phyloP scores from a whole-genome alignment of 2,797 vertebrate genomes.

The Morelia viridis region DNA sequence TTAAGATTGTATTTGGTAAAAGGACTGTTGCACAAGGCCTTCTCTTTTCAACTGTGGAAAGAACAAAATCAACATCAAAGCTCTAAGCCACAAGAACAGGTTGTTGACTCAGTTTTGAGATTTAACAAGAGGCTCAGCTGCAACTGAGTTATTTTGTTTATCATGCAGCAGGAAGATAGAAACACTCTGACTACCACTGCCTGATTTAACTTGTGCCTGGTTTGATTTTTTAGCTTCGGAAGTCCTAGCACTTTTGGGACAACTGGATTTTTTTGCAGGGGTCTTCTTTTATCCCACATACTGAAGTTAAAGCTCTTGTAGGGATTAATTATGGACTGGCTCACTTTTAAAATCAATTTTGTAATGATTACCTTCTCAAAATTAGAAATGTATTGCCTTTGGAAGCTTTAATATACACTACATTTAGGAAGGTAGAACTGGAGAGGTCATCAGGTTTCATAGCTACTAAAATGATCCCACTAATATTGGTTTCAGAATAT shows the following conservation, averaged over 20 bases:
- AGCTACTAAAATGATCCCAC: not conserved
- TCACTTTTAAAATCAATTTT: not conserved
- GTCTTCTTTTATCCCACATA: conserved; percentile 24
- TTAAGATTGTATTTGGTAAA: conserved; percentile 73
- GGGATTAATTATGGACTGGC: conserved; percentile 11
- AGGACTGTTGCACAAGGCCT: conserved; percentile 67
- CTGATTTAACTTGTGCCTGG: conserved; percentile 47
- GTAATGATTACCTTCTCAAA: conserved; percentile 1
- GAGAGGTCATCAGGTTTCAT: not conserved
- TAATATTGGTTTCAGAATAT: not conserved
- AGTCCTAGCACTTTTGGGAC: conserved; percentile 35
- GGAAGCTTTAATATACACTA: not conserved
- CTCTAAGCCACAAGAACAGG: conserved; percentile 66
- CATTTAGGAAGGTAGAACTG: not conserved
- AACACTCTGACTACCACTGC: conserved; percentile 56
- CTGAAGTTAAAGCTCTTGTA: conserved; percentile 25
- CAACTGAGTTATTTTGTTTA: conserved; percentile 59
- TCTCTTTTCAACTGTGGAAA: conserved; percentile 76
- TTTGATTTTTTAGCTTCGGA: conserved; percentile 56
- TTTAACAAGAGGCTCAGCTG: conserved; percentile 67
- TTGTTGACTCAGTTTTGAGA: conserved; percentile 69
- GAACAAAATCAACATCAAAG: conserved; percentile 79
- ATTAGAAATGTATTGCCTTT: not conserved
- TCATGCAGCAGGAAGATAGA: conserved; percentile 48
- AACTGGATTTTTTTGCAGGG: conserved; percentile 14